These are phyloP conservation scores for Pandemis heparana DNA, from an alignment of 2,888 invertebrate genomes.

Conservation along the genomic window DNA sequence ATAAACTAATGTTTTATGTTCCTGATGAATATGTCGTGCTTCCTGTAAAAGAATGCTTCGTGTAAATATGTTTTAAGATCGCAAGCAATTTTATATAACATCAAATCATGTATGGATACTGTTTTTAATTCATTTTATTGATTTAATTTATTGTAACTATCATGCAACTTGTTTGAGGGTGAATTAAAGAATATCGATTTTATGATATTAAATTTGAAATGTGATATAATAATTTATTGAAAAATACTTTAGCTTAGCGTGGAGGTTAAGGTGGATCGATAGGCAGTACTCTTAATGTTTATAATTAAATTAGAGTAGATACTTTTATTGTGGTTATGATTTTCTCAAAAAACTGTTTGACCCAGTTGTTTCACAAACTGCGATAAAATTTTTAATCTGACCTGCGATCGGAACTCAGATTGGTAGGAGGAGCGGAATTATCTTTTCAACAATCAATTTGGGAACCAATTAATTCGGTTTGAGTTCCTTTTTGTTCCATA, in stretches of 20 bases:
- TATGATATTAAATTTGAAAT: constrained; percentile 22
- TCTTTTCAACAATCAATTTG: too few species aligned
- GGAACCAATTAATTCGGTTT: too few species aligned
- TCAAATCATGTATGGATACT: constrained; percentile 4
- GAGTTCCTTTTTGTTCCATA: too few species aligned
- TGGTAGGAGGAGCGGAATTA: too few species aligned
- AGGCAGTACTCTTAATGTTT: not conserved
- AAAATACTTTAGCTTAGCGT: not conserved
- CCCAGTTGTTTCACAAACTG: not conserved
- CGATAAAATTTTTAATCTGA: not conserved
- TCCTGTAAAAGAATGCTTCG: constrained; percentile 1
- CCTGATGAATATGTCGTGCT: constrained; percentile 4
- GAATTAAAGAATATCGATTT: not conserved
- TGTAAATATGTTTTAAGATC: constrained; percentile 3
- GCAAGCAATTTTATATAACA: not conserved
- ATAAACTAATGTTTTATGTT: constrained; percentile 1
- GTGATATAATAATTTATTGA: constrained; percentile 25
- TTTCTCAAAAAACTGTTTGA: not conserved
- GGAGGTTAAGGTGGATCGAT: not conserved
- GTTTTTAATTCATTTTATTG: not conserved
- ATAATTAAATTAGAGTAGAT: not conserved
- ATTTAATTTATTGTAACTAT: constrained; percentile 11
- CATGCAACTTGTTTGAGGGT: not conserved
- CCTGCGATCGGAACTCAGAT: too few species aligned
- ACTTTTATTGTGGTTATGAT: not conserved